Conservation (phyloP, 2,888 invertebrate genomes). For the Volucella inflata region DNA sequence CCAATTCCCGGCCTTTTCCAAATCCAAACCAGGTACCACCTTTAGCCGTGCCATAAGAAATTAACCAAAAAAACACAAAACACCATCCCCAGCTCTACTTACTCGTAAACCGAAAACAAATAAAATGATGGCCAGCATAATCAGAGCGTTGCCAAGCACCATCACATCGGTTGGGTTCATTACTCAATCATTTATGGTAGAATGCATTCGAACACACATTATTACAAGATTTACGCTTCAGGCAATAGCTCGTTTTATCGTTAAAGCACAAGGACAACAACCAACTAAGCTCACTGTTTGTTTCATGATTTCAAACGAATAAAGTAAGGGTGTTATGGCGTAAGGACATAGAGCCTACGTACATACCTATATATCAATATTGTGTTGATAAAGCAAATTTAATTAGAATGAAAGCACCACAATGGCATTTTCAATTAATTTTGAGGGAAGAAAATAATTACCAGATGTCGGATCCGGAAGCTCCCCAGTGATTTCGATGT, state of each 20-base stretch:
- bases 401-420: conserved; percentile 59
- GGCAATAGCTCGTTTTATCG: too few relatives aligned
- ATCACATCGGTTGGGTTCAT: conserved; percentile 46
- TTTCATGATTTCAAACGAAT: too few relatives aligned
- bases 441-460: conserved; percentile 77
- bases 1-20: not conserved
- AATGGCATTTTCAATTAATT: conserved; percentile 68
- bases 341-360: too few relatives aligned
- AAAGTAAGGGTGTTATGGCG: too few relatives aligned
- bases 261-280: too few relatives aligned
- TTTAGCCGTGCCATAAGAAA: conserved; percentile 20
- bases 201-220: conserved; percentile 43
- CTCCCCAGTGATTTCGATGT: conserved; percentile 96
- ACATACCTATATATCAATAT: conserved; percentile 3
- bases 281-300: too few relatives aligned
- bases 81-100: not conserved
- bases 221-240: conserved; percentile 1
- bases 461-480: conserved; percentile 94
- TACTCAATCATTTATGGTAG: conserved; percentile 70
- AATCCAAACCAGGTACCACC: conserved; percentile 23
- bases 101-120: too few relatives aligned
- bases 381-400: conserved; percentile 58
- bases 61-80: not conserved
- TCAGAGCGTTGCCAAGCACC: conserved; percentile 6
- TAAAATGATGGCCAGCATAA: too few relatives aligned